These are phyloP conservation scores for Galbula dea DNA, from an alignment of 2,113 vertebrate species.

Conservation along the genomic window DNA sequence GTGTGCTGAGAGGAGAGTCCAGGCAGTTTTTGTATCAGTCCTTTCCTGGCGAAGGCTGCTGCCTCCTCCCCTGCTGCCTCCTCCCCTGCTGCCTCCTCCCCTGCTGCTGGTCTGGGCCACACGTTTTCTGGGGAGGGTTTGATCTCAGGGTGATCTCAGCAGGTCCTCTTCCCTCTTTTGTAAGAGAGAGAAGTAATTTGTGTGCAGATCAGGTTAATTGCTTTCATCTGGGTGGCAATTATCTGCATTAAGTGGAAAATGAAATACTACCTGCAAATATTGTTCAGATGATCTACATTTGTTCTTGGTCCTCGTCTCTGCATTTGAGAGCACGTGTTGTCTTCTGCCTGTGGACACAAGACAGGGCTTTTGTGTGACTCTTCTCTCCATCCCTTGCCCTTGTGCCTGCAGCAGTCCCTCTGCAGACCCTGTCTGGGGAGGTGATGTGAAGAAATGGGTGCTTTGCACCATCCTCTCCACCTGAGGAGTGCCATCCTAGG, in stretches of 20 bases:
- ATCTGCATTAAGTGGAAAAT: neutral
- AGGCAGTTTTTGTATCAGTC: constrained; percentile 40
- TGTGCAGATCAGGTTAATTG: neutral
- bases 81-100: neutral
- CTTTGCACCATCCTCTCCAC: fast-evolving
- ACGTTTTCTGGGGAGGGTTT: neutral
- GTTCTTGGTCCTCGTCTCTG: fast-evolving
- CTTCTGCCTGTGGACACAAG: neutral
- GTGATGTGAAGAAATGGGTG: neutral
- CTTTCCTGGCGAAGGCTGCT: neutral
- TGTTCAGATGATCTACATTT: neutral
- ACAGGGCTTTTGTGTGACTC: fast-evolving
- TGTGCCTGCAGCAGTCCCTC: neutral
- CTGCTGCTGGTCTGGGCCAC: no score
- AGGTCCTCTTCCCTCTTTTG: neutral
- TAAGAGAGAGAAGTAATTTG: neutral
- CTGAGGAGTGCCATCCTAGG: neutral
- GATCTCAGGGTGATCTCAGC: fast-evolving
- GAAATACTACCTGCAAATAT: neutral
- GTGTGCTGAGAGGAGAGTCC: constrained; percentile 15
- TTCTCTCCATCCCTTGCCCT: neutral
- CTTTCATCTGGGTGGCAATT: neutral
- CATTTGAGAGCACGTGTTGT: neutral
- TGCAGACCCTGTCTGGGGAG: neutral
- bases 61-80: neutral